Evolutionary conservation across 2,113 vertebrate species (phyloP).

Genomic region (Oophaga pumilio): DNA sequence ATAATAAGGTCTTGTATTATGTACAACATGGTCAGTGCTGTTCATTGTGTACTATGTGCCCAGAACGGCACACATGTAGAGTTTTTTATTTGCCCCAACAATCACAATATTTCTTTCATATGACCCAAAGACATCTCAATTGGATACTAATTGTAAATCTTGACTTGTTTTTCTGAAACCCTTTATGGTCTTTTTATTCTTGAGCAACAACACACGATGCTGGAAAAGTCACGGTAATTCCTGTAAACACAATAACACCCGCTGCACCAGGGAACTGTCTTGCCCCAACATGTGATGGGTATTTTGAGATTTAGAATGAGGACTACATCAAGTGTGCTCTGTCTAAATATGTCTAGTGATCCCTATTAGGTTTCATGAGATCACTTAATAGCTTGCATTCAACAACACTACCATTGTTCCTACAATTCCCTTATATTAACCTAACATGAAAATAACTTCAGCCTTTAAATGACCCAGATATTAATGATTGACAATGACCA

Average conservation of each 20-base stretch:
- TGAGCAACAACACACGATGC: background rate
- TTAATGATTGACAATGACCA: background rate
- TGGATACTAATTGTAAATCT: background rate
- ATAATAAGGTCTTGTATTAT: conserved; percentile 30
- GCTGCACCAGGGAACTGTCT: background rate
- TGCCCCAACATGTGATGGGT: conserved; percentile 12
- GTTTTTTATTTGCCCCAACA: background rate
- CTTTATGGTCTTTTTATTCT: background rate
- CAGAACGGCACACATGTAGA: background rate
- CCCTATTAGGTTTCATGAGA: conserved; percentile 7
- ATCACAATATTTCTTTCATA: background rate
- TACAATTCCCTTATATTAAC: background rate
- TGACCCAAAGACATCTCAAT: background rate
- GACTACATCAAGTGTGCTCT: background rate
- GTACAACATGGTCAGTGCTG: conserved; percentile 15
- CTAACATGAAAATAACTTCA: background rate
- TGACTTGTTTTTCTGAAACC: background rate
- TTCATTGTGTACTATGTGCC: conserved; percentile 1
- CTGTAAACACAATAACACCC: background rate
- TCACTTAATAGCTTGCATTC: background rate
- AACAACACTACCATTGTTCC: background rate
- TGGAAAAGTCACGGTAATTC: background rate
- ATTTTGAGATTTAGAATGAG: background rate
- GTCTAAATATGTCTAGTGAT: background rate
- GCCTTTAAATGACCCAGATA: background rate